phyloP scores from a whole-genome alignment of 2,797 vertebrate species.

The Coccyzus lansbergi region DNA sequence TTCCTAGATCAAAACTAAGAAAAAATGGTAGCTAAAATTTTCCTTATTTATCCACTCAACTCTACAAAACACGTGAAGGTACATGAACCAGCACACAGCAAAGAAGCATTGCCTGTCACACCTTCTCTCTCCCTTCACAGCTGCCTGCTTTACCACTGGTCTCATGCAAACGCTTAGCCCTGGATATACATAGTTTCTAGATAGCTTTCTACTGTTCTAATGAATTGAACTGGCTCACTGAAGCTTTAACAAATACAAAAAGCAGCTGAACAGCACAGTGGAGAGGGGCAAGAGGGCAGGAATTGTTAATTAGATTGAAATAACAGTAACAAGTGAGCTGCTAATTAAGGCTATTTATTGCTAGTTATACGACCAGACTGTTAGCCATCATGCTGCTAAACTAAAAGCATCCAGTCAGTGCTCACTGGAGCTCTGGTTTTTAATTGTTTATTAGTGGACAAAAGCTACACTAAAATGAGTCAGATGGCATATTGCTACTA shows the following conservation, averaged over 20 bases:
- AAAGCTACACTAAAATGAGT: background rate
- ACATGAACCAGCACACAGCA: background rate
- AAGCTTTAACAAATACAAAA: background rate
- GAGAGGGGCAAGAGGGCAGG: background rate
- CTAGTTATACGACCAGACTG: background rate
- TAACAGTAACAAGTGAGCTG: background rate
- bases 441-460: background rate
- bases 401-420: background rate
- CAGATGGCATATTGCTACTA: background rate
- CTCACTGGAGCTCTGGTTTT: background rate
- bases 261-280: background rate
- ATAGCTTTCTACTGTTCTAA: background rate
- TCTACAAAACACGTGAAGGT: background rate
- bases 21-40: background rate
- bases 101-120: background rate
- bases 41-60: background rate
- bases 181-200: background rate
- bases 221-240: background rate
- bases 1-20: background rate
- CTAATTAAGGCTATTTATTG: slow-evolving; percentile 13
- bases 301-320: background rate
- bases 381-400: background rate
- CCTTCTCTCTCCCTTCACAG: background rate
- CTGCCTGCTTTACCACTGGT: background rate
- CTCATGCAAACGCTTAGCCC: background rate